Conservation (phyloP, 2,797 vertebrate species). For the Antennarius maculatus region DNA sequence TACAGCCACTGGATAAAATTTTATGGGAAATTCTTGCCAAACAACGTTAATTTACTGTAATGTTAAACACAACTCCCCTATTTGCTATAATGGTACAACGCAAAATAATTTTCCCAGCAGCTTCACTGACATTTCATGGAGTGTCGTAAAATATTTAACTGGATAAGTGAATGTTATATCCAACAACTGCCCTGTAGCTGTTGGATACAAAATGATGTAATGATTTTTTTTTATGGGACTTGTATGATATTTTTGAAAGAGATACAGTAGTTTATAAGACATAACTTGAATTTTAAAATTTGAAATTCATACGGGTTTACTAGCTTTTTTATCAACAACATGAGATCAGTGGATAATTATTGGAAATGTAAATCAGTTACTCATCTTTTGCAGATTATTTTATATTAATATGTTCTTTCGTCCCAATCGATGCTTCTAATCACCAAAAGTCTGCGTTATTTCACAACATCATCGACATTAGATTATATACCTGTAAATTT, state of each 20-base stretch:
- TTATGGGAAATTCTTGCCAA: rapidly evolving
- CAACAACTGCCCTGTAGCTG: neutral
- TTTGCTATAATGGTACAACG: constrained; percentile 57
- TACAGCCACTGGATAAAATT: too few relatives aligned
- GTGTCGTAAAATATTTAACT: neutral
- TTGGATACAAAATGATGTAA: too few relatives aligned
- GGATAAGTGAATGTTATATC: rapidly evolving
- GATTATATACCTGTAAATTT: neutral
- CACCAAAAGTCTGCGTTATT: neutral
- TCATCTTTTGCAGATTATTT: neutral
- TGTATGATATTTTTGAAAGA: neutral
- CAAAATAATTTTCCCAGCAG: constrained; percentile 38
- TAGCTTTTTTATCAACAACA: neutral
- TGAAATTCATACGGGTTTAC: rapidly evolving
- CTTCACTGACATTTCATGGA: constrained; percentile 5
- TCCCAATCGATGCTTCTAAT: neutral
- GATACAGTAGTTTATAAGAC: neutral
- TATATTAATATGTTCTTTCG: neutral
- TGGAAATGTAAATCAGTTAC: neutral
- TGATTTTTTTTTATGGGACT: too few relatives aligned
- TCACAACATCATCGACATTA: neutral
- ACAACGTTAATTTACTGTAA: neutral
- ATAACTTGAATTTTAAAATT: neutral
- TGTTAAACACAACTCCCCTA: neutral
- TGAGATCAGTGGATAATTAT: neutral